These are phyloP conservation scores for Tyria jacobaeae DNA, from an alignment of 2,888 invertebrate species.

Conservation along the genomic window DNA sequence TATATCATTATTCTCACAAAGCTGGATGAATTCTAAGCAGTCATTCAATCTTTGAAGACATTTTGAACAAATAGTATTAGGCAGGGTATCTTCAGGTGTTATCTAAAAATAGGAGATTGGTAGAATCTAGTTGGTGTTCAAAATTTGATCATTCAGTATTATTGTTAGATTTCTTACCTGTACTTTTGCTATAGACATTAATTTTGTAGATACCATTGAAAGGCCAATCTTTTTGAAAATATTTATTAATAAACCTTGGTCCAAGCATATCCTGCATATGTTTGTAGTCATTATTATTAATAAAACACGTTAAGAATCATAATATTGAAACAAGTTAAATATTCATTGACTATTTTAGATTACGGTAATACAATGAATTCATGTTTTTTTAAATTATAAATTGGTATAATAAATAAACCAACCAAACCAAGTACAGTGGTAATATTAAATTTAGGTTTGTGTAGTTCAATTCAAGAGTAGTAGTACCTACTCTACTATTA, in stretches of 20 bases:
- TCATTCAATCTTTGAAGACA: constrained; percentile 66
- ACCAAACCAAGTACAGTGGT: no score
- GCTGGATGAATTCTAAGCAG: constrained; percentile 68
- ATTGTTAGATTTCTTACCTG: constrained; percentile 55
- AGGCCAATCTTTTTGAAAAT: constrained; percentile 62
- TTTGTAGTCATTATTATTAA: constrained; percentile 33
- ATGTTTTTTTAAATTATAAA: neutral
- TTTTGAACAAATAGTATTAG: constrained; percentile 66
- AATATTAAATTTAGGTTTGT: no score
- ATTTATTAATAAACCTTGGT: constrained; percentile 51
- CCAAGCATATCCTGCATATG: constrained; percentile 70
- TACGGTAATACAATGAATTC: no score
- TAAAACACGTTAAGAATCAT: neutral
- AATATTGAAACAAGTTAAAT: neutral
- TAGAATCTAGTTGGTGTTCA: neutral
- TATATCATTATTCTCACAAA: constrained; percentile 68
- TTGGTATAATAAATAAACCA: no score
- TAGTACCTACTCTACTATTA: no score
- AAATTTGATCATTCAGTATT: neutral
- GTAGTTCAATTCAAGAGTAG: no score
- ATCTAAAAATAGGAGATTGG: constrained; percentile 57
- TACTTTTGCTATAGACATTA: constrained; percentile 70
- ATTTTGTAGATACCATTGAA: constrained; percentile 62
- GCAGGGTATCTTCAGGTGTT: constrained; percentile 70
- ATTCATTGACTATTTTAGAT: neutral